Evolutionary conservation across 2,113 vertebrate genomes (phyloP).

Genomic region (Etheostoma spectabile): DNA sequence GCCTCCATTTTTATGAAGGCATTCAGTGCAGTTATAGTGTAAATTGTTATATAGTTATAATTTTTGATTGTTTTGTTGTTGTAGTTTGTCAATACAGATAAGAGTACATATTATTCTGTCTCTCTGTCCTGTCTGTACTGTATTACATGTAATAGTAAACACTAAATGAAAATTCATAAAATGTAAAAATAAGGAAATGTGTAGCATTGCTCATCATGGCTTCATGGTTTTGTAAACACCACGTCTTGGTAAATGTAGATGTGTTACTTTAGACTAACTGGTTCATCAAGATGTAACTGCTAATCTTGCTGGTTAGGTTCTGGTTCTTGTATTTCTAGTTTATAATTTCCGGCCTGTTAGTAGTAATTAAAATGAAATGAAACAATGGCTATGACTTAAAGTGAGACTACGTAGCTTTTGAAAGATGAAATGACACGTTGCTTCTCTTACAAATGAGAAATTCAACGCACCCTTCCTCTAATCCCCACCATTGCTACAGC

Average conservation of each 20-base stretch:
- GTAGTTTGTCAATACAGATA: neutral
- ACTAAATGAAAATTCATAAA: neutral
- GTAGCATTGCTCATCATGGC: neutral
- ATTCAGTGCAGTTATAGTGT: too few relatives aligned
- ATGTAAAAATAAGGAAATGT: neutral
- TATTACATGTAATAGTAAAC: neutral
- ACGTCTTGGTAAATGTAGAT: neutral
- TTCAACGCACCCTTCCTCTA: neutral
- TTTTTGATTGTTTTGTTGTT: neutral
- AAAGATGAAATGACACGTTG: neutral
- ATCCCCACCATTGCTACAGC: neutral
- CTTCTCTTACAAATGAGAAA: neutral
- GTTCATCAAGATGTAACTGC: constrained; percentile 36
- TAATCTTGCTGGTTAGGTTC: neutral
- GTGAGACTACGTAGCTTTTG: neutral
- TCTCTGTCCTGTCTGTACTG: neutral
- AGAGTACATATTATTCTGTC: neutral
- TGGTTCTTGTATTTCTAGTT: constrained; percentile 52
- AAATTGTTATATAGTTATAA: neutral
- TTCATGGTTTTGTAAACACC: accelerated
- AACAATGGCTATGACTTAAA: neutral
- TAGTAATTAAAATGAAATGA: neutral
- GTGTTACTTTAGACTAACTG: neutral
- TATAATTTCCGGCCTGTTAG: neutral
- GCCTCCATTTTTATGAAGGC: neutral